Percentiles rank a stretch among this genome's conserved stretches.
Evolutionary conservation across 2,888 invertebrate species (phyloP).

Genomic region (Dyspetes luteomarginatus): DNA sequence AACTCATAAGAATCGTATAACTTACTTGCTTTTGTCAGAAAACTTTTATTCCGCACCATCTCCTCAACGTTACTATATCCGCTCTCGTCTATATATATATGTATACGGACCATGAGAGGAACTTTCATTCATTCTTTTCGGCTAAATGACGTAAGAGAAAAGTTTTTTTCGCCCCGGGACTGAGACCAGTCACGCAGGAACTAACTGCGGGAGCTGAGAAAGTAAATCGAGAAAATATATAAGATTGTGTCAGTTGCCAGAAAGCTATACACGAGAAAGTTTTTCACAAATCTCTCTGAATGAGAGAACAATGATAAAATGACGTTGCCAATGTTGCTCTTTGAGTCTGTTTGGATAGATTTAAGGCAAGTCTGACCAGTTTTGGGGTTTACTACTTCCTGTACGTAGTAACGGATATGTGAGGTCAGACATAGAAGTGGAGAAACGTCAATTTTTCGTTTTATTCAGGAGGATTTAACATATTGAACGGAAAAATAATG

Average conservation of each 20-base stretch:
- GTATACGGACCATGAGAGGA: neutral
- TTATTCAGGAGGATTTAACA: too few relatives aligned
- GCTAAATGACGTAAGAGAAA: slow-evolving; percentile 2
- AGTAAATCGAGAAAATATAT: slow-evolving; percentile 4
- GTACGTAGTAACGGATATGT: neutral
- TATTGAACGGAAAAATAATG: too few relatives aligned
- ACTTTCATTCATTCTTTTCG: neutral
- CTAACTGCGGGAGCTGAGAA: neutral
- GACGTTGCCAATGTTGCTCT: neutral
- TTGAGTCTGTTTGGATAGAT: neutral
- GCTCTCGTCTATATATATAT: neutral
- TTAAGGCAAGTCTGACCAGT: neutral
- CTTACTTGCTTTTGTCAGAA: neutral
- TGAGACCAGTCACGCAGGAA: neutral
- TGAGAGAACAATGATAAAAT: too few relatives aligned
- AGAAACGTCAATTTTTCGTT: too few relatives aligned
- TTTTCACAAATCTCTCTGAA: neutral
- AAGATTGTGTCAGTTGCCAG: neutral
- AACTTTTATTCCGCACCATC: neutral
- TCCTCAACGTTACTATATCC: neutral
- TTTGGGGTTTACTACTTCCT: neutral
- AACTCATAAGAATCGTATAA: too few relatives aligned
- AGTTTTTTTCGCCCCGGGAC: slow-evolving; percentile 1
- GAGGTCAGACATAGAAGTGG: neutral
- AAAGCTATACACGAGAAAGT: slow-evolving; percentile 13